These are phyloP conservation scores for Leptarthrus brevirostris DNA, from an alignment of 2,888 invertebrate species.

Conservation along the genomic window DNA sequence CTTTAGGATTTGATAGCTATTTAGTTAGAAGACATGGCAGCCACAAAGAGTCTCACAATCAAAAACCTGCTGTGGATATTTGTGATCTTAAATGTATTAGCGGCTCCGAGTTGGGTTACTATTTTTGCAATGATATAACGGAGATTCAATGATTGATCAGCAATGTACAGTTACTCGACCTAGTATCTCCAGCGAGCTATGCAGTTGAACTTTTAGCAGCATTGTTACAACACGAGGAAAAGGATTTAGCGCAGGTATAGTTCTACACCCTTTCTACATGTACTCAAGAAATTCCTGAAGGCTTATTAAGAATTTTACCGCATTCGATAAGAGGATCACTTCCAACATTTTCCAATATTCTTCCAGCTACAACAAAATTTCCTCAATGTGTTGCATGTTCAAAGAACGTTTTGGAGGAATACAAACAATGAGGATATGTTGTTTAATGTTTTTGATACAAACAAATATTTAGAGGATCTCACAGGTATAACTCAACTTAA, in stretches of 20 bases:
- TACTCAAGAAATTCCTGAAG: constrained; percentile 67
- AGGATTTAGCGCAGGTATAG: constrained; percentile 75
- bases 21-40: constrained; percentile 93
- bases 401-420: too few relatives aligned
- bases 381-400: constrained; percentile 95
- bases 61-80: constrained; percentile 56
- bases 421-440: too few relatives aligned
- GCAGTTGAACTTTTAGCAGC: constrained; percentile 92
- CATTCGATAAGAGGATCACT: constrained; percentile 95
- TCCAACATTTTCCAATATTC: constrained; percentile 81
- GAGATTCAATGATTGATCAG: too few relatives aligned
- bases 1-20: constrained; percentile 97
- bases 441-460: constrained; percentile 81
- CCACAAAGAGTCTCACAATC: constrained; percentile 44
- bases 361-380: constrained; percentile 88
- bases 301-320: constrained; percentile 85
- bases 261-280: constrained; percentile 61
- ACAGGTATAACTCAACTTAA: constrained; percentile 81
- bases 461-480: constrained; percentile 84
- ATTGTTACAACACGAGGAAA: constrained; percentile 84
- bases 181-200: constrained; percentile 89
- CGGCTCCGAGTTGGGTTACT: constrained; percentile 90
- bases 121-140: constrained; percentile 98
- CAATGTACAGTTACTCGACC: constrained; percentile 98
- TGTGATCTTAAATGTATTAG: constrained; percentile 70